A percentile compares a stretch with the other conserved stretches of the same genome.
Evolutionary conservation across 2,113 vertebrate species (phyloP).

Genomic region (Ardeotis arabs): DNA sequence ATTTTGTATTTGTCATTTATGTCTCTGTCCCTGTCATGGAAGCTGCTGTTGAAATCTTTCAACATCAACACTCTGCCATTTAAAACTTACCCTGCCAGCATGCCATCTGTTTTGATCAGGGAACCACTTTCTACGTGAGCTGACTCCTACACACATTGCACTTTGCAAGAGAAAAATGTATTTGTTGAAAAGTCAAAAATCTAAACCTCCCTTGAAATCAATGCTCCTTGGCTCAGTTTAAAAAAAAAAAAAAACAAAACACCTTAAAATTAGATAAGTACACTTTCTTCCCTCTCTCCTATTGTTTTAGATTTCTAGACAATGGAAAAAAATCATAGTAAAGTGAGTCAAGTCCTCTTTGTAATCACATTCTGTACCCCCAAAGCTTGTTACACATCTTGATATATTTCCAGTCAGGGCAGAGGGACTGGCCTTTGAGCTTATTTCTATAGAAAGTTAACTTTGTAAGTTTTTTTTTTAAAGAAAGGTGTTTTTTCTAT

Average conservation of each 20-base stretch:
- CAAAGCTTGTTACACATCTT: background rate
- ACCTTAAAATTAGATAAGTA: background rate
- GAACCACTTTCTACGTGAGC: conserved; percentile 73
- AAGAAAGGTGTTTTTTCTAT: background rate
- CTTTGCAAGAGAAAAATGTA: conserved; percentile 49
- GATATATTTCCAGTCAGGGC: background rate
- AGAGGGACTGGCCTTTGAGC: background rate
- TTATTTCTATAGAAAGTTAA: background rate
- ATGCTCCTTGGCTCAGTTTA: background rate
- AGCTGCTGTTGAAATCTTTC: conserved; percentile 72
- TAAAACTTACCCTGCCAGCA: conserved; percentile 72
- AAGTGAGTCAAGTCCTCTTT: background rate
- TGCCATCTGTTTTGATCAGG: conserved; percentile 73
- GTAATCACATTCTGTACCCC: background rate
- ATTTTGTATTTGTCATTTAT: conserved; percentile 69
- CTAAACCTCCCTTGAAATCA: conserved; percentile 6
- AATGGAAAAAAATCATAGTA: background rate
- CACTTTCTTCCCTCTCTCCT: background rate
- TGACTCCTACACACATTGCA: conserved; percentile 65
- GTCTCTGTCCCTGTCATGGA: conserved; percentile 68
- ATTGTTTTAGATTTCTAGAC: background rate
- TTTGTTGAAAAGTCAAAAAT: conserved; percentile 46
- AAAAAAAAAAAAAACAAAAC: background rate
- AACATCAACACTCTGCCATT: conserved; percentile 73
- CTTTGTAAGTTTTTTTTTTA: background rate